A percentile compares a stretch with the other conserved stretches of the same genome.
Evolutionary conservation across 2,797 vertebrate species (phyloP).

Genomic region (Sebastes aleutianus): DNA sequence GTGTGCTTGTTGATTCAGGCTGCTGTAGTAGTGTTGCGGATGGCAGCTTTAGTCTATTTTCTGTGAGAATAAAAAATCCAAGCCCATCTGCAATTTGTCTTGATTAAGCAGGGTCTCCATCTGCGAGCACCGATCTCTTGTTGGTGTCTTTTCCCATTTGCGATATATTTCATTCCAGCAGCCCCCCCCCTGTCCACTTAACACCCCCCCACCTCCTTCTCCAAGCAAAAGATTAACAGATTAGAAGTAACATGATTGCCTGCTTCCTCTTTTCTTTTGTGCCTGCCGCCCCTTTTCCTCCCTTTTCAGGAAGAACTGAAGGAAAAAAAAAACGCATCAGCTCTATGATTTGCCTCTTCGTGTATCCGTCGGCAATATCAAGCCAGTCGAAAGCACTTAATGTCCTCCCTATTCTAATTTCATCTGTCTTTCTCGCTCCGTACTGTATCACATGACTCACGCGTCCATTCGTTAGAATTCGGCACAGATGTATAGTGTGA

Average conservation of each 20-base stretch:
- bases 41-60: constrained; percentile 57
- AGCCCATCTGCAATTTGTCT: constrained; percentile 72
- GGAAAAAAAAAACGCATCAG: constrained; percentile 17
- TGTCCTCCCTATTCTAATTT: constrained; percentile 65
- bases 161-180: constrained; percentile 61
- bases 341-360: constrained; percentile 59
- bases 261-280: constrained; percentile 49
- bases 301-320: constrained; percentile 15
- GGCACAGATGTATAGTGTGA: constrained; percentile 56
- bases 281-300: not conserved
- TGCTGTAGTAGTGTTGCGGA: constrained; percentile 26
- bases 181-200: constrained; percentile 53
- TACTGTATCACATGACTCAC: constrained; percentile 23
- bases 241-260: constrained; percentile 69
- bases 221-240: constrained; percentile 71
- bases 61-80: constrained; percentile 46
- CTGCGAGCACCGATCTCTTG: constrained; percentile 67
- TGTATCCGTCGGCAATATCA: constrained; percentile 60
- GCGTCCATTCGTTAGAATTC: constrained; percentile 64
- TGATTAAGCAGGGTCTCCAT: constrained; percentile 74
- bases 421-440: constrained; percentile 51
- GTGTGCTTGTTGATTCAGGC: constrained; percentile 35
- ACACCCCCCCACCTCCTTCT: constrained; percentile 57
- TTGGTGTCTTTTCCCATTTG: constrained; percentile 75
- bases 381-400: constrained; percentile 66